Conservation (phyloP, 2,113 vertebrate genomes). For the Odontesthes bonariensis region DNA sequence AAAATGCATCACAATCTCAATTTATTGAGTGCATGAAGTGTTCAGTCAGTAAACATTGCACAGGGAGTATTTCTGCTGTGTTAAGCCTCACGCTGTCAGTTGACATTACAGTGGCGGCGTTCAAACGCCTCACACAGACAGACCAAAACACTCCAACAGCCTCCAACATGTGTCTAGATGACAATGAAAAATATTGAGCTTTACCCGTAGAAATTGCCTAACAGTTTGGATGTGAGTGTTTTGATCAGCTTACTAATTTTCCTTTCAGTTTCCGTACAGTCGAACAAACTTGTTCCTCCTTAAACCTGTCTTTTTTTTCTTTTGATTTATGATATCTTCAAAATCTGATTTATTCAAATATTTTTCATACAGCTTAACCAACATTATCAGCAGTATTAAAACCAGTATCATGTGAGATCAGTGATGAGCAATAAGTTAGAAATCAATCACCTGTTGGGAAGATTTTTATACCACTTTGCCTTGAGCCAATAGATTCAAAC, state of each 20-base stretch:
- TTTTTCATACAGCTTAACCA: too few relatives aligned
- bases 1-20: constrained; percentile 1
- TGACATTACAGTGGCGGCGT: constrained; percentile 53
- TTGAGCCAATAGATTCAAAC: too few relatives aligned
- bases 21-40: neutral
- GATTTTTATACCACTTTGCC: too few relatives aligned
- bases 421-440: too few relatives aligned
- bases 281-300: neutral
- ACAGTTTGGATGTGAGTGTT: neutral
- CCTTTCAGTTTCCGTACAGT: neutral
- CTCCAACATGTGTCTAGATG: constrained; percentile 27
- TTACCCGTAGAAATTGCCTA: neutral
- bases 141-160: neutral
- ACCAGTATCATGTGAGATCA: too few relatives aligned
- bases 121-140: constrained; percentile 24
- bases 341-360: too few relatives aligned
- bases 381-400: too few relatives aligned
- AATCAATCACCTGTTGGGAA: too few relatives aligned
- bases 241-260: neutral
- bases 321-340: too few relatives aligned
- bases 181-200: neutral
- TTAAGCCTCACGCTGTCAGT: constrained; percentile 59
- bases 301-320: too few relatives aligned
- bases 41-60: constrained; percentile 21
- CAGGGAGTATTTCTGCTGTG: constrained; percentile 31